Evolutionary conservation across 2,113 vertebrate genomes (phyloP).

Genomic region (Meleagris gallopavo): DNA sequence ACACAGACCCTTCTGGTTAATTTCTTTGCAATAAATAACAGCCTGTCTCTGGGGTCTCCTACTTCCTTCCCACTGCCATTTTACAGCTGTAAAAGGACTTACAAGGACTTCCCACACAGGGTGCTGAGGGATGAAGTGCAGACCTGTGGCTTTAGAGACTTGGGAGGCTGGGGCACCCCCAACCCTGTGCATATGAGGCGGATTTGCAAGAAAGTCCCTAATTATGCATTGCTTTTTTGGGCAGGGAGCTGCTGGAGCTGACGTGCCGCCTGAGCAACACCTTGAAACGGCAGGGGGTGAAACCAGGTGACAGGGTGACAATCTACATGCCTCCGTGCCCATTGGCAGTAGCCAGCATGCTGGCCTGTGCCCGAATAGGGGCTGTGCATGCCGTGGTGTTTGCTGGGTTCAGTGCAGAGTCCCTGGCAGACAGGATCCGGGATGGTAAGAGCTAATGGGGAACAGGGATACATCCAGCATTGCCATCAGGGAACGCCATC

Average conservation of each 20-base stretch:
- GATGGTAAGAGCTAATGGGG: conserved; percentile 77
- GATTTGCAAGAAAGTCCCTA: background rate
- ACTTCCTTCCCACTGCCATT: background rate
- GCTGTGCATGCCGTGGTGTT: conserved; percentile 83
- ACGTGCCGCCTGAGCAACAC: conserved; percentile 82
- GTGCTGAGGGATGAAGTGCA: background rate
- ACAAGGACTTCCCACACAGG: background rate
- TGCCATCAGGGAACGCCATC: background rate
- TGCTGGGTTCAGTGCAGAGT: conserved; percentile 83
- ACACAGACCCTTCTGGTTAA: background rate
- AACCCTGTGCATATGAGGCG: fast-evolving
- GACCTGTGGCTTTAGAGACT: background rate
- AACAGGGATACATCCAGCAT: fast-evolving
- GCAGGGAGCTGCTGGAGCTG: conserved; percentile 82
- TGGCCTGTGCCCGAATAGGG: conserved; percentile 82
- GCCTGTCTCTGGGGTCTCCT: background rate
- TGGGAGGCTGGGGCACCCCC: background rate
- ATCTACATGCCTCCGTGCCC: conserved; percentile 85
- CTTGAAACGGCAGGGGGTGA: conserved; percentile 78
- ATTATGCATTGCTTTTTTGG: conserved; percentile 13
- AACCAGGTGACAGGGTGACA: conserved; percentile 80
- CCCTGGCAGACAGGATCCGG: conserved; percentile 80
- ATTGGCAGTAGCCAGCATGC: conserved; percentile 82
- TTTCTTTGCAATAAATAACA: background rate
- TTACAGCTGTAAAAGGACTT: background rate